Percentiles rank a stretch among this genome's conserved stretches.
These are phyloP conservation scores for Drosophila neonasuta DNA, from an alignment of 2,888 invertebrate genomes.

Conservation along the genomic window DNA sequence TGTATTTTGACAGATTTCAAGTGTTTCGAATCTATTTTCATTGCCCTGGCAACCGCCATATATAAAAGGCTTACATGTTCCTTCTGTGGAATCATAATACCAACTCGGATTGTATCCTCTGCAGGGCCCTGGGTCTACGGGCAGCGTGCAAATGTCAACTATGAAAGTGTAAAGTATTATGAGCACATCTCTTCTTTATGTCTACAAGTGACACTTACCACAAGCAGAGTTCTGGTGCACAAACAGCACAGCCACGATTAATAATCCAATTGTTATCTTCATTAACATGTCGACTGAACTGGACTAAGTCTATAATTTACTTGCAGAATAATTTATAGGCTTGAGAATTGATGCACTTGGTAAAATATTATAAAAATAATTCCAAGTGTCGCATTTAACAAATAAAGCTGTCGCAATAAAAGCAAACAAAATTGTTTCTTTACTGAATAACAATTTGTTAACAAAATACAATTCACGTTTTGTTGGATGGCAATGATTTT, in stretches of 20 bases:
- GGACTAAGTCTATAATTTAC: neutral
- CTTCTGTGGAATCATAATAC: constrained; percentile 25
- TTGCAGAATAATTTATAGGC: neutral
- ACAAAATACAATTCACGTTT: neutral
- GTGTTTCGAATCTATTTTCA: too few species aligned
- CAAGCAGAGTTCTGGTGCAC: neutral
- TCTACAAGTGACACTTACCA: constrained; percentile 3
- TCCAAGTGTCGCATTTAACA: neutral
- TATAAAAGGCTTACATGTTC: constrained; percentile 20
- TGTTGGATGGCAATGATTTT: neutral
- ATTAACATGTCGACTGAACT: constrained; percentile 3
- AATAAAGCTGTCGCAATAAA: neutral
- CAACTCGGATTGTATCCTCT: constrained; percentile 14
- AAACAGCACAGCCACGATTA: neutral
- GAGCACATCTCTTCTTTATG: neutral
- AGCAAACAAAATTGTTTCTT: neutral
- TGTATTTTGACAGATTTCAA: too few species aligned
- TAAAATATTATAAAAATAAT: neutral
- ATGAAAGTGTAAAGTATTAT: neutral
- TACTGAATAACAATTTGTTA: neutral
- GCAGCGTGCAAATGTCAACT: constrained; percentile 16
- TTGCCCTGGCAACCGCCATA: constrained; percentile 18
- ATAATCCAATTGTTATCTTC: neutral
- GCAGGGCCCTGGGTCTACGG: constrained; percentile 6
- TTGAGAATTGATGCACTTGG: neutral